Base-by-base conservation (phyloP, 2,113 vertebrate species). In the Vimba vimba region DNA sequence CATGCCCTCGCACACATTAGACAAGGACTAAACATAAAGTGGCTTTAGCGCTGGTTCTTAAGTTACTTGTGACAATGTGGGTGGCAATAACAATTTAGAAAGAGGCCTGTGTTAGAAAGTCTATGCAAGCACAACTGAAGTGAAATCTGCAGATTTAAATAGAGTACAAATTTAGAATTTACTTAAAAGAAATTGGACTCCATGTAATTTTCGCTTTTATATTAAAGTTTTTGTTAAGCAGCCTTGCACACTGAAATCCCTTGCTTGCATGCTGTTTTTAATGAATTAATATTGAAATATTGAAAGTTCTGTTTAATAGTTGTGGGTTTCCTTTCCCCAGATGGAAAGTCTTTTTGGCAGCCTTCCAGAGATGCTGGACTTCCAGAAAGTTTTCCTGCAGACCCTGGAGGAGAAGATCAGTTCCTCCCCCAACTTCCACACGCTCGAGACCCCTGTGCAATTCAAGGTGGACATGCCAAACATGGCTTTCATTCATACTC, bases 261-360 rank as follows among this genome's bases (percentile, higher is more conserved):
- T 57, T 57, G 55, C 66, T 69, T 43, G 19, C 21, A 73, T 39
- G 30, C 6, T 36, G 19, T 36, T 21, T 12, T 39, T 30, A 60
- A 60, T 19, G 4, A 30, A 30, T 25, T 75, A 3, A 27, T 50
- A 45, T 33, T 9, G 43, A 43, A 43, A 43, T 43, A 43, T 1
- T 45, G 11, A 23, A 57, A 7, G 7, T 68, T 36, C 19, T 36
- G 33, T 68, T 6, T 36, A 68, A 33, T 64, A 79, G 68, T 11
- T 76, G 50, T 52, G 23, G 0, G 15, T 47, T 80, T 80, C 62
- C 75, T 73, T n/a, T 30, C 33, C 69, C 9, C 78, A 99, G 98
- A 99, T 99, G 97, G 98, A 99, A 87, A 98, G 97, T n/a, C 93
- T 99, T 87, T 99, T 99, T 6, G 98, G 98, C 83, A 99, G 97